A percentile compares a stretch with the other conserved stretches of the same genome.
phyloP scores from a whole-genome alignment of 2,113 vertebrate genomes.

The Malurus cyaneus region DNA sequence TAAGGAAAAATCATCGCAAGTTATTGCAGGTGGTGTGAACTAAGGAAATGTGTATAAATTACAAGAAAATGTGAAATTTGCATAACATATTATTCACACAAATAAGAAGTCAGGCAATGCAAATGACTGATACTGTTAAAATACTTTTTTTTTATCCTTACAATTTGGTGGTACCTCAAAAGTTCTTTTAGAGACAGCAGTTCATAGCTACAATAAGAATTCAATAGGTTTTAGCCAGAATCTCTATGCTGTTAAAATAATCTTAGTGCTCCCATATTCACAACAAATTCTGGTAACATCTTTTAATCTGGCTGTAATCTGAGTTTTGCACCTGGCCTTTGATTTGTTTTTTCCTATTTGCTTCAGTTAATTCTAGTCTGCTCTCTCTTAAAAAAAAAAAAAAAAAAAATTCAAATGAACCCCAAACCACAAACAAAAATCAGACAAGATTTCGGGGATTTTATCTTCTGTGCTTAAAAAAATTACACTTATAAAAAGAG shows the following conservation, averaged over 20 bases:
- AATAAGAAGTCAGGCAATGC: not conserved
- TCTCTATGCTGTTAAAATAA: not conserved
- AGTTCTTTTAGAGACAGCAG: not conserved
- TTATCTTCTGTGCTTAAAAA: not conserved
- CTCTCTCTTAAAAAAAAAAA: not conserved
- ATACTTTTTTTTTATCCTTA: not conserved
- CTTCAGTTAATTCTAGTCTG: not conserved
- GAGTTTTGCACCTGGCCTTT: not conserved
- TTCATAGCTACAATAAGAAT: not conserved
- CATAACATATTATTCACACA: rapidly evolving
- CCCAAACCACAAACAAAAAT: not conserved
- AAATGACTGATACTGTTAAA: not conserved
- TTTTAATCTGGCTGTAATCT: not conserved
- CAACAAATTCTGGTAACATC: not conserved
- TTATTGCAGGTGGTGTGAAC: not conserved
- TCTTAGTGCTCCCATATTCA: not conserved
- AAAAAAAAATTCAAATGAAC: not conserved
- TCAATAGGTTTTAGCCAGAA: not conserved
- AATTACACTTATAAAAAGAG: not conserved
- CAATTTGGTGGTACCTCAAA: not conserved
- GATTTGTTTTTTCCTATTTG: not conserved
- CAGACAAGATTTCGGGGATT: not conserved
- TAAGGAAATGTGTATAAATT: not conserved
- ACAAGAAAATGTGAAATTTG: not conserved
- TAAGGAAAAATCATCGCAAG: not conserved